These are phyloP conservation scores for Uria aalge DNA, from an alignment of 2,113 vertebrate genomes.

Conservation along the genomic window DNA sequence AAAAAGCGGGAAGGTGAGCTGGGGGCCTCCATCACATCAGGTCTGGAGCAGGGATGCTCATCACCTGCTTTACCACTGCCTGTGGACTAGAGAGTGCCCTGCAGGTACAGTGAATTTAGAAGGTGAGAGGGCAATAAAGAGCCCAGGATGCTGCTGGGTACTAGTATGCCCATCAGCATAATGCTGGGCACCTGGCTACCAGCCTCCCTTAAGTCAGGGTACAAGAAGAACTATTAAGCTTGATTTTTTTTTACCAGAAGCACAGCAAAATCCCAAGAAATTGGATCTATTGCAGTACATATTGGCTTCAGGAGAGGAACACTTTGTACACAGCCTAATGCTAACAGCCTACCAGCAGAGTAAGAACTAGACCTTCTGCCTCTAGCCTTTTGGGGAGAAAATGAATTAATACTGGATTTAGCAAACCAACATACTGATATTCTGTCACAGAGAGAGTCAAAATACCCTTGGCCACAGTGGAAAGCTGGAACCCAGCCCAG, in stretches of 20 bases:
- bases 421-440: not conserved
- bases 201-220: fast-evolving
- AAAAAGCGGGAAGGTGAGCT: not conserved
- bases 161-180: not conserved
- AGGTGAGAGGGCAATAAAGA: not conserved
- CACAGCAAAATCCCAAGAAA: not conserved
- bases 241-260: not conserved
- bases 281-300: too few relatives aligned
- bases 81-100: not conserved
- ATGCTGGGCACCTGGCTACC: not conserved
- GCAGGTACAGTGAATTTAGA: not conserved
- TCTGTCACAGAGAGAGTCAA: not conserved
- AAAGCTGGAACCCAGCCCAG: not conserved
- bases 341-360: not conserved
- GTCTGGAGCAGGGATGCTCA: not conserved
- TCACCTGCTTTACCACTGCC: not conserved
- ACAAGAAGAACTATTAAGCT: not conserved
- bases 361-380: not conserved
- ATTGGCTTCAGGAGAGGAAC: not conserved
- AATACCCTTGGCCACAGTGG: not conserved
- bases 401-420: not conserved
- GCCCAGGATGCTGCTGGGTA: not conserved
- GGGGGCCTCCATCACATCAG: not conserved
- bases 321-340: not conserved
- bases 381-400: not conserved